Evolutionary conservation across 2,113 vertebrate genomes (phyloP).

Genomic region (Gobius niger): DNA sequence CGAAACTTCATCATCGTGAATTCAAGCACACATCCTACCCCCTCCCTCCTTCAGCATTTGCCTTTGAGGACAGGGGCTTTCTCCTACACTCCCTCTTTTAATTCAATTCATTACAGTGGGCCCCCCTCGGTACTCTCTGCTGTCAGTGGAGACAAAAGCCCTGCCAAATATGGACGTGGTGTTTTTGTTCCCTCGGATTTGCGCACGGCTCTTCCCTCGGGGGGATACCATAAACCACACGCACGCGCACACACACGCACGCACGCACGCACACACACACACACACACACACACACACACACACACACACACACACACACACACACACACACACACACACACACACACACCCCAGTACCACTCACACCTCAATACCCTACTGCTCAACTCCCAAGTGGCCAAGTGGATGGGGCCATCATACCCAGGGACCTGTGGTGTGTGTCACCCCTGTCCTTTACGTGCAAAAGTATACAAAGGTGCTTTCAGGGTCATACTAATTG

Average conservation of each 20-base stretch:
- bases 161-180: constrained; percentile 72
- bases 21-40: neutral
- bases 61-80: constrained; percentile 63
- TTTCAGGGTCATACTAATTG: constrained; percentile 55
- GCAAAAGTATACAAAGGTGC: constrained; percentile 34
- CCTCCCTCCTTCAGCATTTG: constrained; percentile 3
- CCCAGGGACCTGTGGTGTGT: constrained; percentile 71
- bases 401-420: constrained; percentile 48
- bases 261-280: constrained; percentile 27
- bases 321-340: constrained; percentile 27
- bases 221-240: constrained; percentile 47
- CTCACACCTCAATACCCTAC: neutral
- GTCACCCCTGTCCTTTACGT: constrained; percentile 53
- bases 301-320: constrained; percentile 24
- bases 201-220: constrained; percentile 62
- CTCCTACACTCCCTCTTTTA: constrained; percentile 70
- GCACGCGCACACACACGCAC: constrained; percentile 30
- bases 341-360: constrained; percentile 14
- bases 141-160: constrained; percentile 75
- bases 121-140: constrained; percentile 61
- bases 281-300: constrained; percentile 28
- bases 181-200: constrained; percentile 73
- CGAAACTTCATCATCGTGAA: neutral
- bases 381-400: constrained; percentile 9
- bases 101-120: constrained; percentile 73